Evolutionary conservation across 2,113 vertebrate genomes (phyloP), one percentile per base, ranked within the genome.

Genomic region (Colinus virginianus): DNA sequence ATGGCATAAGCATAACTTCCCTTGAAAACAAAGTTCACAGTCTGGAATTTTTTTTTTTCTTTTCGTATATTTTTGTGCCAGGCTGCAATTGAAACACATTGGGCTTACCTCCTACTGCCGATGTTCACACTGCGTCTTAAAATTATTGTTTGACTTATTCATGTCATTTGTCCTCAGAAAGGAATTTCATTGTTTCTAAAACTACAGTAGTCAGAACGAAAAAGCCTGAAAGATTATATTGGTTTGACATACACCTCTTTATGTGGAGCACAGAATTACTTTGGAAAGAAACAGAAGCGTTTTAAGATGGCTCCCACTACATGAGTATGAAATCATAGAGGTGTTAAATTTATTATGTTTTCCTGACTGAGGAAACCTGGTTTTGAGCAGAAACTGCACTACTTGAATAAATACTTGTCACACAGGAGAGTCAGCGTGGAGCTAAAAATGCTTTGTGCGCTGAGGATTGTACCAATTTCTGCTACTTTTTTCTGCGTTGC

Each of bases 121-220:
- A 48, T 80, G 56, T 86, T 95, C 79, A 67, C 36, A 4, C 15
- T 1, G 25, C 40, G 62, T 22, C 63, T 82, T 74, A 64, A 91
- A 95, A 92, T 94, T 86, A 48, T 86, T 56, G 20, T 87, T 90
- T 96, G 90, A 95, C 90, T 96, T 96, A 94, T 77, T 94, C 78
- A 87, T 23, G 18, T 58, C 61, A 86, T 96, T 94, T 93, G 72
- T 95, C 78, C 91, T 91, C 64, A 61, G 68, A 94, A 94, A 81
- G n/a, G 51, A 78, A n/a, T 89, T 90, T 68, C 64, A 86, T 75
- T 83, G 82, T 94, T 92, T 84, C 85, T 21, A 78, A 94, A 96
- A 78, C 76, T 92, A 28, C 78, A 58, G 61, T 38, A 75, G 64
- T 53, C 45, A 66, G 66, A 93, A 64, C 76, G 91, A 78, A 95